Percentiles rank a stretch among this genome's conserved stretches.
phyloP scores from a whole-genome alignment of 2,113 vertebrate genomes.

The Malaclemys terrapin region DNA sequence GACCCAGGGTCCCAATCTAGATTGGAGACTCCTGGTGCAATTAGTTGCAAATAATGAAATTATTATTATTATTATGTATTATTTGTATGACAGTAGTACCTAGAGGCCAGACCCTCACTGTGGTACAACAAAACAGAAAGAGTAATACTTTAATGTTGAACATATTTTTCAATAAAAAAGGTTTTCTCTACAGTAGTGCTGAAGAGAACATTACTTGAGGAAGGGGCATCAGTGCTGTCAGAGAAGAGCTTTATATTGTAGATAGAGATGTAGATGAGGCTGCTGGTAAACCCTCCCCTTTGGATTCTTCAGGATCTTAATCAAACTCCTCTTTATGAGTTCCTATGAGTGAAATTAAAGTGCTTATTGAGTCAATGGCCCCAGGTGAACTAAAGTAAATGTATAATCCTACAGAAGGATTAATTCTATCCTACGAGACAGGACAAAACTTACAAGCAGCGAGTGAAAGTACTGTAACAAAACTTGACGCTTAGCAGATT shows the following conservation, averaged over 20 bases:
- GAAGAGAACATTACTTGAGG: not conserved
- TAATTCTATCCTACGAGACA: constrained; percentile 36
- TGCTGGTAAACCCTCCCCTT: not conserved
- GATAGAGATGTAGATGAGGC: not conserved
- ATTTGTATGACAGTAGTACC: accelerated
- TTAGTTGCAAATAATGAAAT: not conserved
- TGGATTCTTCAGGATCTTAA: constrained; percentile 12
- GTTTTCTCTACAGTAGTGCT: not conserved
- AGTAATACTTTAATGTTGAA: not conserved
- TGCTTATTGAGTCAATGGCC: constrained; percentile 14
- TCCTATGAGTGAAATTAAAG: constrained; percentile 29
- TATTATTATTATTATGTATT: not conserved
- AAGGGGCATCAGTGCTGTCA: not conserved
- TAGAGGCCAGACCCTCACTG: not conserved
- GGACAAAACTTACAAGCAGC: constrained; percentile 4
- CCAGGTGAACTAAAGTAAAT: constrained; percentile 25
- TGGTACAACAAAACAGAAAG: not conserved
- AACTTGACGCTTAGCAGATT: constrained; percentile 60
- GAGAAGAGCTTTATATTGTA: not conserved
- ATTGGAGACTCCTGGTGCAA: accelerated
- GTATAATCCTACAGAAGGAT: constrained; percentile 39
- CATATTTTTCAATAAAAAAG: not conserved
- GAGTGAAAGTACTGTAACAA: constrained; percentile 32
- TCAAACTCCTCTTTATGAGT: too few relatives aligned
- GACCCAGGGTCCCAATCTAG: too few relatives aligned